A percentile compares a stretch with the other conserved stretches of the same genome.
phyloP scores from a whole-genome alignment of 2,797 vertebrate genomes.

The Echeneis naucrates region DNA sequence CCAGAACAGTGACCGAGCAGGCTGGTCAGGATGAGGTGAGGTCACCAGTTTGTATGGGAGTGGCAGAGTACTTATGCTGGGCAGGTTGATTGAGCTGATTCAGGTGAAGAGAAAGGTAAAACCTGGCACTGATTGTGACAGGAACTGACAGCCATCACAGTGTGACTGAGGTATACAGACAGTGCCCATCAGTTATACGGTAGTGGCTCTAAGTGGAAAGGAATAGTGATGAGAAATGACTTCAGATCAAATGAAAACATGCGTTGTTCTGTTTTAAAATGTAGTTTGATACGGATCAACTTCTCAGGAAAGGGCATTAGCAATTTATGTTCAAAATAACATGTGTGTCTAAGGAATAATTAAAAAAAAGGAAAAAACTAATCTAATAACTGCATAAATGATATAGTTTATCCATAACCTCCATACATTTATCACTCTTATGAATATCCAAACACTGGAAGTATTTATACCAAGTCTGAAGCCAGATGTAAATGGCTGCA shows the following conservation, averaged over 20 bases:
- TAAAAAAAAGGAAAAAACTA: slow-evolving; percentile 12
- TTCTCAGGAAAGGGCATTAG: slow-evolving; percentile 83
- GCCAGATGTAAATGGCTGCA: slow-evolving; percentile 40
- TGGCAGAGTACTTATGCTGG: too few relatives aligned
- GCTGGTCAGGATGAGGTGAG: too few relatives aligned
- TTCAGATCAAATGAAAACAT: slow-evolving; percentile 44
- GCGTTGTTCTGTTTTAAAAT: slow-evolving; percentile 42
- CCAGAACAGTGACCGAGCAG: too few relatives aligned
- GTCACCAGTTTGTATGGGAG: too few relatives aligned
- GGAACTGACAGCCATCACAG: slow-evolving; percentile 26
- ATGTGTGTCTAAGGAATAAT: slow-evolving; percentile 37
- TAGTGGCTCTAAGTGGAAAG: slow-evolving; percentile 15
- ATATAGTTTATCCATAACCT: slow-evolving; percentile 51
- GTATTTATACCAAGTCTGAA: slow-evolving; percentile 50
- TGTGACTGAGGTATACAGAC: slow-evolving; percentile 15
- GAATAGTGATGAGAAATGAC: slow-evolving; percentile 33
- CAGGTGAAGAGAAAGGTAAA: too few relatives aligned
- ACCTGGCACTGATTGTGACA: too few relatives aligned
- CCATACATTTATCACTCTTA: slow-evolving; percentile 45
- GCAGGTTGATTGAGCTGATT: too few relatives aligned
- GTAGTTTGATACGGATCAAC: slow-evolving; percentile 59
- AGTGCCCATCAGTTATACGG: slow-evolving; percentile 16
- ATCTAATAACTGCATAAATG: slow-evolving; percentile 42
- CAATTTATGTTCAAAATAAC: slow-evolving; percentile 57
- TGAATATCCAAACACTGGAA: slow-evolving; percentile 48